Evolutionary conservation across 2,888 invertebrate species (phyloP).

Genomic region (Oeneis ivallda): DNA sequence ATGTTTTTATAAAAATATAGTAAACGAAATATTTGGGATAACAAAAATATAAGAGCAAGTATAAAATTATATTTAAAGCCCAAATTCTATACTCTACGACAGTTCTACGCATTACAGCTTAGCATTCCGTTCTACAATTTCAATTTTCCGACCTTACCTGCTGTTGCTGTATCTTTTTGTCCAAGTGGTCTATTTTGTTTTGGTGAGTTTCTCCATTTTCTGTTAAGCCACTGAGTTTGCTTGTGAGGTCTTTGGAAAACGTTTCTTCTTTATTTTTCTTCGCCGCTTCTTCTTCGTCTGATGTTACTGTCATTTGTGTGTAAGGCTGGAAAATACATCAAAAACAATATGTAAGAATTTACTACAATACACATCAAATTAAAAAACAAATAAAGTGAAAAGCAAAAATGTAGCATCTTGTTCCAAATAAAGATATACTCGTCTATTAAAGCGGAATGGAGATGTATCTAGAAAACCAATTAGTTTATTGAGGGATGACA

Average conservation of each 20-base stretch:
- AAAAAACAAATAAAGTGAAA: too few relatives aligned
- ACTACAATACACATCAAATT: not conserved
- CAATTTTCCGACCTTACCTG: conserved; percentile 73
- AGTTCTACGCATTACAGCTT: conserved; percentile 24
- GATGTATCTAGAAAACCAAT: too few relatives aligned
- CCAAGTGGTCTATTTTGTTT: conserved; percentile 82
- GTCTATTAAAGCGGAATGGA: too few relatives aligned
- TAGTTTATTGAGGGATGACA: too few relatives aligned
- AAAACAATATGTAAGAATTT: not conserved
- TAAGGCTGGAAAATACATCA: conserved; percentile 78
- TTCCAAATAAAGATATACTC: too few relatives aligned
- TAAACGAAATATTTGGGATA: conserved; percentile 6
- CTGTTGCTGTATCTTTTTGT: conserved; percentile 85
- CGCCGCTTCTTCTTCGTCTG: conserved; percentile 89
- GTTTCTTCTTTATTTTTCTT: conserved; percentile 65
- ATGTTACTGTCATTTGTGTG: conserved; percentile 86
- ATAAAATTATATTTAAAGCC: conserved; percentile 20
- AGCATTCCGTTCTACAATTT: conserved; percentile 16
- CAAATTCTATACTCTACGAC: conserved; percentile 10
- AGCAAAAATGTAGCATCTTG: too few relatives aligned
- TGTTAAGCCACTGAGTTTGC: conserved; percentile 74
- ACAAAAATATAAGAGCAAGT: not conserved
- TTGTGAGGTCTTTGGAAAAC: conserved; percentile 80
- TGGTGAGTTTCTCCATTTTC: conserved; percentile 62
- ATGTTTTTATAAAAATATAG: not conserved